Conservation (phyloP, 2,113 vertebrate genomes). For the Petromus typicus region DNA sequence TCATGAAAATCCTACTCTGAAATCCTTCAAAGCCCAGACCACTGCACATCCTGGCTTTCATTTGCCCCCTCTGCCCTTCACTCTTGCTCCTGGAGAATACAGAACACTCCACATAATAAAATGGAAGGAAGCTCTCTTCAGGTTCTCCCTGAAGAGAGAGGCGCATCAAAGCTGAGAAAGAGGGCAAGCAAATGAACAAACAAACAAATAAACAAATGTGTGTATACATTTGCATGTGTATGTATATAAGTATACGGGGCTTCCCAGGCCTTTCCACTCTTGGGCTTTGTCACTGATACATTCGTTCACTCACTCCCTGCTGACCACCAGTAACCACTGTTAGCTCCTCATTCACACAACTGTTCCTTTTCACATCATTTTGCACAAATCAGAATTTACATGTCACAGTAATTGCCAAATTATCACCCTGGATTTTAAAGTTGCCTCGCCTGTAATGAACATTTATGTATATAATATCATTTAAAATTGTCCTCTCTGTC, state of each 20-base stretch:
- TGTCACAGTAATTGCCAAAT: neutral
- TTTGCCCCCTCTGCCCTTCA: no score
- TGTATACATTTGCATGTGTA: neutral
- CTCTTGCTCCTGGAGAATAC: fast-evolving
- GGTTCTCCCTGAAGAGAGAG: neutral
- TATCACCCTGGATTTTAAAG: constrained; percentile 21
- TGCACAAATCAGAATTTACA: constrained; percentile 26
- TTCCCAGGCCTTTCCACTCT: neutral
- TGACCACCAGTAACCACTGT: neutral
- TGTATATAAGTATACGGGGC: neutral
- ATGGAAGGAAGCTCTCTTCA: neutral
- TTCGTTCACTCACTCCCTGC: neutral
- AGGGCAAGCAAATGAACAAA: neutral
- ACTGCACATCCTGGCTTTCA: no score
- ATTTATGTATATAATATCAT: neutral
- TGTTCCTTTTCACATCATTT: neutral
- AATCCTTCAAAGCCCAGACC: neutral
- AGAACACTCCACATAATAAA: neutral
- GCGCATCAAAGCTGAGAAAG: neutral
- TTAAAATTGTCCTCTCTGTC: neutral
- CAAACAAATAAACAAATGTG: neutral
- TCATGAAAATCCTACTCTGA: no score
- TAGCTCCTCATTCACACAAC: neutral
- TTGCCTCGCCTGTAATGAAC: neutral
- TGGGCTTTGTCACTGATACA: neutral